Conservation (phyloP, 2,888 invertebrate genomes). For the Athalia rosae region DNA sequence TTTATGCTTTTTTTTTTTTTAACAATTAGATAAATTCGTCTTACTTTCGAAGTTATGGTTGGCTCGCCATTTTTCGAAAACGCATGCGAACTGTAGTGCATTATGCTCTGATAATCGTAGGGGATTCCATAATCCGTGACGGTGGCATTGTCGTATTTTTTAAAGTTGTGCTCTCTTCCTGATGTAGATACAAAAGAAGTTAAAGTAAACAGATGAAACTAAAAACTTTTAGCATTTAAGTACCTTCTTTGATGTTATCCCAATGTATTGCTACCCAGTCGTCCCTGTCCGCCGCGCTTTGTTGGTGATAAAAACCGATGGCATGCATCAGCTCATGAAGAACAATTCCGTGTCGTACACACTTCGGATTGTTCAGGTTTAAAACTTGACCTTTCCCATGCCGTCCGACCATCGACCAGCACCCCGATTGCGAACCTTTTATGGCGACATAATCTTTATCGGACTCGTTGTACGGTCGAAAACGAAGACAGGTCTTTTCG, state of each 20-base stretch:
- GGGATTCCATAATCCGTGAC: slow-evolving; percentile 80
- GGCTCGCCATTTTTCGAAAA: slow-evolving; percentile 81
- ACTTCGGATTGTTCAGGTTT: slow-evolving; percentile 73
- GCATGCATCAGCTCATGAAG: slow-evolving; percentile 87
- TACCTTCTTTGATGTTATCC: slow-evolving; percentile 82
- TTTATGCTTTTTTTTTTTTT: neutral
- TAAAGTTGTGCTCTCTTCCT: slow-evolving; percentile 79
- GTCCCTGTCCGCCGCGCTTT: slow-evolving; percentile 86
- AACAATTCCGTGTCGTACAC: slow-evolving; percentile 75
- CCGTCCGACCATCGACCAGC: slow-evolving; percentile 82
- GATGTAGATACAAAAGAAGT: slow-evolving; percentile 35
- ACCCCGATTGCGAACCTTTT: slow-evolving; percentile 76
- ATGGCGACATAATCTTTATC: slow-evolving; percentile 78
- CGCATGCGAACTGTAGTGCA: slow-evolving; percentile 83
- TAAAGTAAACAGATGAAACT: neutral
- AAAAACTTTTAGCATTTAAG: neutral
- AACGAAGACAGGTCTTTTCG: slow-evolving; percentile 79
- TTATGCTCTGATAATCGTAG: slow-evolving; percentile 84
- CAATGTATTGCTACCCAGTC: slow-evolving; percentile 83
- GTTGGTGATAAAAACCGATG: slow-evolving; percentile 89
- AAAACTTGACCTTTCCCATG: slow-evolving; percentile 78
- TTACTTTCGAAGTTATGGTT: slow-evolving; percentile 79
- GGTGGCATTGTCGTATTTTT: slow-evolving; percentile 79
- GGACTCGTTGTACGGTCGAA: slow-evolving; percentile 77
- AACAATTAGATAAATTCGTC: neutral